A percentile compares a stretch with the other conserved stretches of the same genome.
Conservation (phyloP, 1,140 invertebrate species). For the Lasaia peninsularis region DNA sequence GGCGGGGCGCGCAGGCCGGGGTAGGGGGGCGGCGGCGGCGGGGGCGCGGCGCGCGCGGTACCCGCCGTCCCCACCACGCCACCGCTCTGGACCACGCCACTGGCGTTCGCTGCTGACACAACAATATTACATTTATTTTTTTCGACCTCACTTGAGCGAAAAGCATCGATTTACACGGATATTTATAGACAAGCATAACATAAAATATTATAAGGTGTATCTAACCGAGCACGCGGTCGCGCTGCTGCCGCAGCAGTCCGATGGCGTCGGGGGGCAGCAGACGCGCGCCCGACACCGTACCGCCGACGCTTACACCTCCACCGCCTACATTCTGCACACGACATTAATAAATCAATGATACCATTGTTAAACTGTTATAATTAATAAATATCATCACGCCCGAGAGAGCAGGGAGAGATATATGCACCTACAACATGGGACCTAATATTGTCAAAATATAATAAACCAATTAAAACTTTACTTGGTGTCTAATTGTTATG, state of each 20-base stretch:
- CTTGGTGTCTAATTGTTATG: too few relatives aligned
- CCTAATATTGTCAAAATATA: too few relatives aligned
- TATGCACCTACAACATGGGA: too few relatives aligned
- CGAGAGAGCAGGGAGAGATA: too few relatives aligned
- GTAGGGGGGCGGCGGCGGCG: slow-evolving; percentile 32
- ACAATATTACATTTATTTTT: not conserved
- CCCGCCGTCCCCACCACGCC: slow-evolving; percentile 12
- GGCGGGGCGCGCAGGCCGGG: slow-evolving; percentile 33
- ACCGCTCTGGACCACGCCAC: not conserved
- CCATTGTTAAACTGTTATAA: too few relatives aligned
- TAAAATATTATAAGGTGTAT: not conserved
- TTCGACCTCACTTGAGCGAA: too few relatives aligned
- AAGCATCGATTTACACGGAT: too few relatives aligned
- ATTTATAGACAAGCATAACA: too few relatives aligned
- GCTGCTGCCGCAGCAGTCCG: slow-evolving; percentile 10
- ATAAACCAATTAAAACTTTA: too few relatives aligned
- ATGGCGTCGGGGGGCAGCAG: slow-evolving; percentile 14
- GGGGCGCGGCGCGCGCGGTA: slow-evolving; percentile 9
- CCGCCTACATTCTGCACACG: not conserved
- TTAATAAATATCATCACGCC: too few relatives aligned
- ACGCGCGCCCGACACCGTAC: not conserved
- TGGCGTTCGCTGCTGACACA: not conserved
- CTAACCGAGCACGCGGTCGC: slow-evolving; percentile 16
- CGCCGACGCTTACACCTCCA: not conserved
- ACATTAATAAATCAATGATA: too few relatives aligned